Evolutionary conservation across 2,888 invertebrate species (phyloP).

Genomic region (Nemotelus nigrinus): DNA sequence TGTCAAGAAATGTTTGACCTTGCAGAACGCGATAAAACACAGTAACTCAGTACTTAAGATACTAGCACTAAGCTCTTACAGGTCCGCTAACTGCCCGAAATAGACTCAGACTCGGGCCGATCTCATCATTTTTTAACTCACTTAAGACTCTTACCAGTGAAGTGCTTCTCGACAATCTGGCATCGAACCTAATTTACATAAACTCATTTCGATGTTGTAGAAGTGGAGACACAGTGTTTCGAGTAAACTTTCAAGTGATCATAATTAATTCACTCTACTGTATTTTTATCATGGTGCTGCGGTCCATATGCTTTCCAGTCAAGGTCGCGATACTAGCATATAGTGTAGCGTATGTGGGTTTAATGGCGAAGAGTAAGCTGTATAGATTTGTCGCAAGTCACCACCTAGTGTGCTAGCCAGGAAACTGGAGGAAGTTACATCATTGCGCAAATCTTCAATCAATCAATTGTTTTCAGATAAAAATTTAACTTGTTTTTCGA

Average conservation of each 20-base stretch:
- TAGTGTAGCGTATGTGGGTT: too few relatives aligned
- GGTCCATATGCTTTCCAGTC: background rate
- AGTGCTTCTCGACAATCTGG: background rate
- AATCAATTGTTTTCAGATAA: too few relatives aligned
- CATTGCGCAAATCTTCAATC: too few relatives aligned
- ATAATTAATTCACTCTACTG: constrained; percentile 18
- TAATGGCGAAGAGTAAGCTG: too few relatives aligned
- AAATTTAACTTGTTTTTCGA: too few relatives aligned
- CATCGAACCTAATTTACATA: background rate
- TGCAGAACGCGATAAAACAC: constrained; percentile 6
- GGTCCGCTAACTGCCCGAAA: background rate
- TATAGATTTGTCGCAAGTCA: too few relatives aligned
- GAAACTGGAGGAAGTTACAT: too few relatives aligned
- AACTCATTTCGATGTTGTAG: background rate
- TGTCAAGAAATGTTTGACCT: background rate
- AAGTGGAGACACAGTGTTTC: background rate
- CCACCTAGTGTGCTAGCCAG: too few relatives aligned
- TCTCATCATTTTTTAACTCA: background rate
- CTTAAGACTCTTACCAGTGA: background rate
- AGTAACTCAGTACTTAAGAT: background rate
- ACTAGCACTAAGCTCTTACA: constrained; percentile 11
- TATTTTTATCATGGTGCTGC: background rate
- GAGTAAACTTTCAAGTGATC: background rate
- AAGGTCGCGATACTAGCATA: background rate
- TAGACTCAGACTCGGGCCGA: too few relatives aligned